A percentile compares a stretch with the other conserved stretches of the same genome.
These are phyloP conservation scores for Tenthredo distinguenda DNA, from an alignment of 2,888 invertebrate genomes.

Conservation along the genomic window DNA sequence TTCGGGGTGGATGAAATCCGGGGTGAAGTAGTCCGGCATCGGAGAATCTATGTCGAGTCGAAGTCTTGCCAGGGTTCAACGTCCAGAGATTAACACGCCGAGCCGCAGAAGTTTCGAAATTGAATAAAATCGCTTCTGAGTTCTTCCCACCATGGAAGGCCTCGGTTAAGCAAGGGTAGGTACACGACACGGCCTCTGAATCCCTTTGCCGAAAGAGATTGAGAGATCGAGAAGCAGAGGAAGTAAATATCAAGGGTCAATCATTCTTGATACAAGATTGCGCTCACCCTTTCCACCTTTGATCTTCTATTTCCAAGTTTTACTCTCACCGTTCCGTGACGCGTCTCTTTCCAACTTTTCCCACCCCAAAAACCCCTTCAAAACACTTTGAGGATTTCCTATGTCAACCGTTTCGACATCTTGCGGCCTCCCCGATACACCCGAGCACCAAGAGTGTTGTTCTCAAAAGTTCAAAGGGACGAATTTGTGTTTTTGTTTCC, in stretches of 20 bases:
- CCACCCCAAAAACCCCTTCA: neutral
- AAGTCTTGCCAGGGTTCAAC: neutral
- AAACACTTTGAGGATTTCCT: neutral
- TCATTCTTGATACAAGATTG: constrained; percentile 34
- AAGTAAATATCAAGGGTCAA: constrained; percentile 26
- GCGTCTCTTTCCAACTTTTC: neutral
- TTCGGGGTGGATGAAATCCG: neutral
- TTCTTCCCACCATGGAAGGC: neutral
- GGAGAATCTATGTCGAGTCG: neutral
- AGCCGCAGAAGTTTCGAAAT: neutral
- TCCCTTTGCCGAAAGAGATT: neutral
- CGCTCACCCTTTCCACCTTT: neutral
- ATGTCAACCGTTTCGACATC: neutral
- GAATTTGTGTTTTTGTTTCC: too few relatives aligned
- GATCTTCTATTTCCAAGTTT: constrained; percentile 24
- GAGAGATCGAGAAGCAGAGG: neutral
- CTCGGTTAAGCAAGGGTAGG: neutral
- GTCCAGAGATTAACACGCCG: neutral
- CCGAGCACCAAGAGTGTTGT: neutral
- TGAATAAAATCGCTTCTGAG: neutral
- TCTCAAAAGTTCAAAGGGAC: neutral
- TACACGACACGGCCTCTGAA: neutral
- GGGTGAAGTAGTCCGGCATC: neutral
- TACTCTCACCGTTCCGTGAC: neutral
- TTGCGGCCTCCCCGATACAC: neutral